Base-by-base conservation (phyloP, 2,113 vertebrate species). In the Epinephelus fuscoguttatus region DNA sequence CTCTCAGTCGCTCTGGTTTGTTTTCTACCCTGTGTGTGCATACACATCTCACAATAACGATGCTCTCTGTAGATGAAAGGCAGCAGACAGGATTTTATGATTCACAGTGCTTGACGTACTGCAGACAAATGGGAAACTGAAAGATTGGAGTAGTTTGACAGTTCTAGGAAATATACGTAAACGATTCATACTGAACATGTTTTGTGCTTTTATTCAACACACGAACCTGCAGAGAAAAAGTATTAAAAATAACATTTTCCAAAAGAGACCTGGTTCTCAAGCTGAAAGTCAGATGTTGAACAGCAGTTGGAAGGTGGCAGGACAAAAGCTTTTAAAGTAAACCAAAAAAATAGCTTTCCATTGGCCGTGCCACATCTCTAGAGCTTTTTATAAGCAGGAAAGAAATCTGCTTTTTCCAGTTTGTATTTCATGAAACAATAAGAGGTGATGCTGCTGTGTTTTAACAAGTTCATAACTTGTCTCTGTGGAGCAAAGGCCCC, bases 391-490 rank as follows among this genome's bases (percentile, higher is more conserved):
- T 11, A 71, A 50, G 53, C 33, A 42, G 50, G 25, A 73, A 50
- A 70, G 42, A 76, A 82, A 61, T 47, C 30, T 18, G 19, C 42
- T 67, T 86, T 85, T 69, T 78, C 70, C 70, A 56, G 71, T 75
- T 82, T 84, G 42, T 72, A 79, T 88, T 93, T 87, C 62, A 84
- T 89, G 57, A 87, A 91, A 82, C 77, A 85, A 82, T 69, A 78
- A 77, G 69, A 85, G 77, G 68, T 79, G 80, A 84, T 87, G 81
- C 27, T 4, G 15, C 27, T 57, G 68, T 80, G 60, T 79, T 88
- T 85, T 81, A 70, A 87, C 53, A 70, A 69, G 77, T 81, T 80
- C 33, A 62, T 70, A 62, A 80, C 49, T 57, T 52, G 67, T 90
- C 90, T 50, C 80, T 50, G 53, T 64, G 73, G 85, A 81, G 68